phyloP scores from a whole-genome alignment of 2,797 vertebrate species.

The Aulostomus chinensis region DNA sequence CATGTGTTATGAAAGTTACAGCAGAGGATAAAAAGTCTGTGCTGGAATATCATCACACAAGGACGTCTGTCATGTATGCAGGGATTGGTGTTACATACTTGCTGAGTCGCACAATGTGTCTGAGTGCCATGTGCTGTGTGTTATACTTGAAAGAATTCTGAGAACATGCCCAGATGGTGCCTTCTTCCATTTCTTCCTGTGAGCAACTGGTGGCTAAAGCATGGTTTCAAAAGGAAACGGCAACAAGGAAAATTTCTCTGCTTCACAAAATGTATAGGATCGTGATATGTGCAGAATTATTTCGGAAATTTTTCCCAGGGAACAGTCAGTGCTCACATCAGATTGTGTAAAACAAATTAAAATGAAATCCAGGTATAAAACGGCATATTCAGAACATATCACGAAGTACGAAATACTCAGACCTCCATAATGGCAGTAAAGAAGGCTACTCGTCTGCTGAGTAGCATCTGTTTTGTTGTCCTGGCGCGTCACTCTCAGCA shows the following conservation, averaged over 20 bases:
- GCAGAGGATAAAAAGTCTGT: constrained; percentile 51
- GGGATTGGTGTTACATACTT: constrained; percentile 50
- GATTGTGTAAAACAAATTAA: no score
- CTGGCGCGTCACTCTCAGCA: no score
- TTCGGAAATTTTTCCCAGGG: no score
- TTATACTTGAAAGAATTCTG: constrained; percentile 52
- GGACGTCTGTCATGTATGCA: constrained; percentile 63
- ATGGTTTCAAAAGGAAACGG: constrained; percentile 13
- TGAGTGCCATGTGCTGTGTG: constrained; percentile 60
- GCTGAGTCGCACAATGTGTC: constrained; percentile 50
- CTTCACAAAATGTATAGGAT: no score
- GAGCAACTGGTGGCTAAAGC: constrained; percentile 45
- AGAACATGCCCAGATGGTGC: constrained; percentile 66
- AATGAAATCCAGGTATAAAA: no score
- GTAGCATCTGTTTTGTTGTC: no score
- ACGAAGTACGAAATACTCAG: no score
- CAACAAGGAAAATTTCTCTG: not conserved
- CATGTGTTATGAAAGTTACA: constrained; percentile 58
- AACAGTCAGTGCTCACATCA: not conserved
- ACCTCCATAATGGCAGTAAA: no score
- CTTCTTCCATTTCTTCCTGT: constrained; percentile 38
- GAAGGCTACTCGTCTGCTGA: no score
- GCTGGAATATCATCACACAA: constrained; percentile 52
- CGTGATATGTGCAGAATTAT: no score
- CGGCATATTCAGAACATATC: no score